Conservation (phyloP, 2,113 vertebrate genomes). For the Hypocryptadius cinnamomeus region DNA sequence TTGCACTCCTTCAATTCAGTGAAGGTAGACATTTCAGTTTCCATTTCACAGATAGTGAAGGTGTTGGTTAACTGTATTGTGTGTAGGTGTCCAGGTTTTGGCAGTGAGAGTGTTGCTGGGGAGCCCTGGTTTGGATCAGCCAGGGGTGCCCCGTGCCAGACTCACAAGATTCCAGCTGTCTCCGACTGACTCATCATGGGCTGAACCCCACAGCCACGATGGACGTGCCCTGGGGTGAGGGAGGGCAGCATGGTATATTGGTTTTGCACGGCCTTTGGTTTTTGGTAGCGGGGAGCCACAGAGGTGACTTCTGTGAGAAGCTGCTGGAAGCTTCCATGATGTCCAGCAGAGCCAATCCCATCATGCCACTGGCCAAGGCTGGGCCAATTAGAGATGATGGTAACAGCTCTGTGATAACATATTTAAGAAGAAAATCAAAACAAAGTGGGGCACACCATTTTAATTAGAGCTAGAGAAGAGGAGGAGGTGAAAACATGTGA, state of each 20-base stretch:
- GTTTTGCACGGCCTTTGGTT: not conserved
- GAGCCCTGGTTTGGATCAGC: not conserved
- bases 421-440: not conserved
- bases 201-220: not conserved
- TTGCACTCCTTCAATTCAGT: not conserved
- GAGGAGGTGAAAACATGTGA: not conserved
- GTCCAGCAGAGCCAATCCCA: not conserved
- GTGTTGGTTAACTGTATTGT: not conserved
- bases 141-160: accelerated
- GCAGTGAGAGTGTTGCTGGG: not conserved
- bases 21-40: not conserved
- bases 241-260: not conserved
- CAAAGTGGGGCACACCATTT: not conserved
- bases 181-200: not conserved
- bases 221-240: not conserved
- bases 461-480: not conserved
- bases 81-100: not conserved
- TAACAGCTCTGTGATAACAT: not conserved
- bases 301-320: not conserved
- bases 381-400: not conserved
- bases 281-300: not conserved
- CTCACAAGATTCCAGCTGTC: not conserved
- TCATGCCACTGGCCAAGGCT: not conserved
- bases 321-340: not conserved
- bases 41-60: not conserved